Base-by-base conservation (phyloP, 2,888 invertebrate species). In the Ommatoiulus sabulosus region DNA sequence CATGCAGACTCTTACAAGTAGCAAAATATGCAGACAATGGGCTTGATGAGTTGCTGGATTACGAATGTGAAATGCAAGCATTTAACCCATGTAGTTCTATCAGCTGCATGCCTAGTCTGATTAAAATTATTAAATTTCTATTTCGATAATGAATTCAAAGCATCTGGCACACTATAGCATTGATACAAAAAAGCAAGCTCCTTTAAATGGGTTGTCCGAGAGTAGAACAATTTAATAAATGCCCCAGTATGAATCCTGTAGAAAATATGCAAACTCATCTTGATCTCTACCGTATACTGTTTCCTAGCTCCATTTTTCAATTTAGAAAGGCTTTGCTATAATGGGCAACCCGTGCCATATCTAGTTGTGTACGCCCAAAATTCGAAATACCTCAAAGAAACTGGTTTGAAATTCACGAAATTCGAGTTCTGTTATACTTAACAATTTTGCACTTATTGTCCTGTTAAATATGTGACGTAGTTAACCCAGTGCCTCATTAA, bases 51-150 rank as follows among this genome's bases (percentile, higher is more conserved):
- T 80, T 80, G 12, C 80, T 35, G 72, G 3, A 72, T 7, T 72
- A 72, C 6, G 24, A 72, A 72, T 20, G n/a, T 5, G 80, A 80
- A 24, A 35, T 80, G 35, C 24, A 80, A 35, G 24, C 35, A 80
- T 35, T n/a, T n/a, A 35, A 12, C 80, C 80, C 80, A 35, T 80
- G 24, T 10, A 80, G 80, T 20, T 4, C 10, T 80, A 80, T 80
- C 24, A 35, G 80, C 80, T 8, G 80, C 80, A 35, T 80, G 35
- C 35, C 80, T 10, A 35, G 24, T 80, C 35, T 35, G 80, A 80
- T 80, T 80, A 80, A 80, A 35, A 12, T 80, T 80, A 80, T 80
- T 80, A 80, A 80, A 80, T 80, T 80, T 80, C 80, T 35, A 80
- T 35, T 80, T 35, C 12, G 80, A 35, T 80, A 80, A 24, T 24